Evolutionary conservation across 64 coral and sea anemone genomes (phyloP).

Genomic region (Stichodactyla helianthus): DNA sequence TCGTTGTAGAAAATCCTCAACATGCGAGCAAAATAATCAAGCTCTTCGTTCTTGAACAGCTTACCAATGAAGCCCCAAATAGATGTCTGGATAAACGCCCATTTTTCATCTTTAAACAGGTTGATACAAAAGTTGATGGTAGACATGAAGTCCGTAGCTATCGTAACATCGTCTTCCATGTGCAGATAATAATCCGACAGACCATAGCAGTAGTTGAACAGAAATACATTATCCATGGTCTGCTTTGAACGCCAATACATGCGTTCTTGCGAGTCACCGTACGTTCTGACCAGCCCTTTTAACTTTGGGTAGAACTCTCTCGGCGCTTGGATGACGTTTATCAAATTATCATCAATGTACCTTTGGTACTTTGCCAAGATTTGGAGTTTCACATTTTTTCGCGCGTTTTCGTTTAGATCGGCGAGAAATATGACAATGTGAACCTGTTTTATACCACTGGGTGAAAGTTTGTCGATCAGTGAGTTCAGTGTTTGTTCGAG

Average conservation of each 20-base stretch:
- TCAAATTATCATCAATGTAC: conserved; percentile 51
- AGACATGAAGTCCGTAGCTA: conserved; percentile 18
- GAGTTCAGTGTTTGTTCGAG: conserved; percentile 48
- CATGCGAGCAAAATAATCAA: conserved; percentile 37
- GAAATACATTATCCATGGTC: conserved; percentile 67
- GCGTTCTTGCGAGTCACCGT: conserved; percentile 46
- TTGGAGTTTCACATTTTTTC: conserved; percentile 34
- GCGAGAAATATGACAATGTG: conserved; percentile 78
- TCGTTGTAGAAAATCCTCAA: conserved; percentile 67
- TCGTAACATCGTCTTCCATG: conserved; percentile 80
- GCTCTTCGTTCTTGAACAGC: conserved; percentile 42
- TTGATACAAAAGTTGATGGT: conserved; percentile 52
- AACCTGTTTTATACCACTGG: conserved; percentile 25
- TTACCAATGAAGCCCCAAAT: conserved; percentile 81
- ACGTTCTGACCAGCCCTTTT: conserved; percentile 38
- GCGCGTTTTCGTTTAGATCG: conserved; percentile 35
- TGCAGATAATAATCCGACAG: conserved; percentile 71
- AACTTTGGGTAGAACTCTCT: conserved; percentile 71
- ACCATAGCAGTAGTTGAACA: conserved; percentile 60
- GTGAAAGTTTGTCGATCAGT: conserved; percentile 28
- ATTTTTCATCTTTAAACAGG: neutral
- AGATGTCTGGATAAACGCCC: conserved; percentile 36
- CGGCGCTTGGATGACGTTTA: conserved; percentile 78
- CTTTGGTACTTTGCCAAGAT: conserved; percentile 15
- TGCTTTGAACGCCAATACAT: conserved; percentile 93